Evolutionary conservation across 2,888 invertebrate genomes (phyloP).

Genomic region (Cecidostiba fungosa): DNA sequence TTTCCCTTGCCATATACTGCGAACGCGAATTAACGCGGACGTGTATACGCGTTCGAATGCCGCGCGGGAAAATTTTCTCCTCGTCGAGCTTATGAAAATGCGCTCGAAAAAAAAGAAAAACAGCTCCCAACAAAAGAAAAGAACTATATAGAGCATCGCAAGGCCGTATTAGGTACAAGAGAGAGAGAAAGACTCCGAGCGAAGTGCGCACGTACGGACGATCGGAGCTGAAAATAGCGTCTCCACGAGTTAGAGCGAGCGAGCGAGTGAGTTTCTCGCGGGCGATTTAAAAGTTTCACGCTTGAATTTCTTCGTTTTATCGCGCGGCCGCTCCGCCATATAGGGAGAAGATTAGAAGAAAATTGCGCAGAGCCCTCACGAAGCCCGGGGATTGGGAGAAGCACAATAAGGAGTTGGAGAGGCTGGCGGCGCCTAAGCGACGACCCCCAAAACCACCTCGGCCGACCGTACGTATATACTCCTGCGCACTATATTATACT

Average conservation of each 20-base stretch:
- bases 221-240: too few relatives aligned
- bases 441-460: slow-evolving; percentile 58
- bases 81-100: too few relatives aligned
- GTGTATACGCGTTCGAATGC: neutral
- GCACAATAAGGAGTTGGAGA: slow-evolving; percentile 68
- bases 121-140: too few relatives aligned
- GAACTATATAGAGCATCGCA: too few relatives aligned
- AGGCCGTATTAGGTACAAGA: too few relatives aligned
- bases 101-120: too few relatives aligned
- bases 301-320: slow-evolving; percentile 56
- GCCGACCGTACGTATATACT: slow-evolving; percentile 66
- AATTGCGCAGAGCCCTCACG: slow-evolving; percentile 65
- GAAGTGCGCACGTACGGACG: too few relatives aligned
- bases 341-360: slow-evolving; percentile 68
- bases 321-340: slow-evolving; percentile 36
- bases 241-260: neutral
- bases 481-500: too few relatives aligned
- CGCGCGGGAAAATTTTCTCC: too few relatives aligned
- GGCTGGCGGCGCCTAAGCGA: slow-evolving; percentile 69
- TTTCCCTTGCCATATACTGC: neutral
- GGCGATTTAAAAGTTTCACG: slow-evolving; percentile 57
- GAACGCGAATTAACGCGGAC: neutral
- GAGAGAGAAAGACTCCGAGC: neutral
- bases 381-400: slow-evolving; percentile 72
- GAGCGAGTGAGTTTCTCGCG: slow-evolving; percentile 36